Evolutionary conservation across 1,140 invertebrate species (phyloP).

Genomic region (Caerostris extrusa): DNA sequence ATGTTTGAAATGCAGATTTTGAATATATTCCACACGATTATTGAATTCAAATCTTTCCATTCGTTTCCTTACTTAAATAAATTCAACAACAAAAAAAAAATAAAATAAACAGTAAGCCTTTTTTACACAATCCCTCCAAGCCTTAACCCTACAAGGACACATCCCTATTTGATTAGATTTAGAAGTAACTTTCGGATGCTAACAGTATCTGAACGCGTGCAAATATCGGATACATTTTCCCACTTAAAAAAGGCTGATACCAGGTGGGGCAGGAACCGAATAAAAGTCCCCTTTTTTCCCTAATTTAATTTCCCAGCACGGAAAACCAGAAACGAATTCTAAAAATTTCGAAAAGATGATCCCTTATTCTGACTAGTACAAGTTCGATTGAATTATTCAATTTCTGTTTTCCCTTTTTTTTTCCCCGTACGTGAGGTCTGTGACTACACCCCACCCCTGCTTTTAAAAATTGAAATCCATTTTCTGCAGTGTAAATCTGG

Average conservation of each 20-base stretch:
- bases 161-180: not conserved
- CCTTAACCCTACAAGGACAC: not conserved
- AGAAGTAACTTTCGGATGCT: not conserved
- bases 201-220: not conserved
- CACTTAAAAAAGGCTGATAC: not conserved
- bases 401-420: not conserved
- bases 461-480: conserved; percentile 5
- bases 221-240: not conserved
- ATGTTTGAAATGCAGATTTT: not conserved
- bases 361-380: not conserved
- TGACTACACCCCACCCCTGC: not conserved
- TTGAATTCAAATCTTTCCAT: not conserved
- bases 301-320: conserved; percentile 1
- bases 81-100: not conserved
- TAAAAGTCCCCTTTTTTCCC: not conserved
- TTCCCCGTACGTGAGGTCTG: not conserved
- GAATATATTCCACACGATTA: not conserved
- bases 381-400: conserved; percentile 4
- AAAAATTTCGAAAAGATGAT: conserved; percentile 4
- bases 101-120: not conserved
- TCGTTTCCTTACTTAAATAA: not conserved
- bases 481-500: not conserved
- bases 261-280: not conserved
- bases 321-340: not conserved
- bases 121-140: not conserved